Conservation (phyloP, 1,140 invertebrate genomes). For the Plodia interpunctella region DNA sequence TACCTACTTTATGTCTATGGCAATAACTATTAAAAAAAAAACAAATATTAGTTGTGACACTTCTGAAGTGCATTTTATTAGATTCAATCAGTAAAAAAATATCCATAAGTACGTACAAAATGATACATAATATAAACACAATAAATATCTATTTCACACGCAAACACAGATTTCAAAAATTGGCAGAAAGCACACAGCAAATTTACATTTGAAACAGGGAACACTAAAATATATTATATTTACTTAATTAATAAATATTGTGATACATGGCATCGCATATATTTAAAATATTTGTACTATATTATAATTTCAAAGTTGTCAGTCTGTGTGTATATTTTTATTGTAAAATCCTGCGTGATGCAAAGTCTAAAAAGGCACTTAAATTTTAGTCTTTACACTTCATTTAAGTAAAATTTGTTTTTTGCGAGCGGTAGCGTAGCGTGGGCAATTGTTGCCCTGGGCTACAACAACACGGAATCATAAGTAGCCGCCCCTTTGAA, state of each 20-base stretch:
- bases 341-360: not conserved
- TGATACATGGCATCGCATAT: constrained; percentile 51
- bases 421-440: too few relatives aligned
- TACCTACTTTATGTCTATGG: not conserved
- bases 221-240: constrained; percentile 24
- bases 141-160: constrained; percentile 50
- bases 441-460: too few relatives aligned
- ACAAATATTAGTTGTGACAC: constrained; percentile 44
- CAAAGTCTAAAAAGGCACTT: too few relatives aligned
- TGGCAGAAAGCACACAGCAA: constrained; percentile 8
- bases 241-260: constrained; percentile 34
- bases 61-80: constrained; percentile 66
- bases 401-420: too few relatives aligned
- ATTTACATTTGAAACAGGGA: constrained; percentile 7
- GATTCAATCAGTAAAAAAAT: constrained; percentile 50
- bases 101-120: constrained; percentile 19
- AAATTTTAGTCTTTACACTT: too few relatives aligned
- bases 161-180: constrained; percentile 22
- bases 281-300: constrained; percentile 43
- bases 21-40: not conserved
- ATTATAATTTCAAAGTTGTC: constrained; percentile 10
- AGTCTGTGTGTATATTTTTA: not conserved
- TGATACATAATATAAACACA: constrained; percentile 32
- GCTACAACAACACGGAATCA: too few relatives aligned
- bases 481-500: too few relatives aligned